Evolutionary conservation across 2,113 vertebrate species (phyloP).

Genomic region (Phaethon lepturus): DNA sequence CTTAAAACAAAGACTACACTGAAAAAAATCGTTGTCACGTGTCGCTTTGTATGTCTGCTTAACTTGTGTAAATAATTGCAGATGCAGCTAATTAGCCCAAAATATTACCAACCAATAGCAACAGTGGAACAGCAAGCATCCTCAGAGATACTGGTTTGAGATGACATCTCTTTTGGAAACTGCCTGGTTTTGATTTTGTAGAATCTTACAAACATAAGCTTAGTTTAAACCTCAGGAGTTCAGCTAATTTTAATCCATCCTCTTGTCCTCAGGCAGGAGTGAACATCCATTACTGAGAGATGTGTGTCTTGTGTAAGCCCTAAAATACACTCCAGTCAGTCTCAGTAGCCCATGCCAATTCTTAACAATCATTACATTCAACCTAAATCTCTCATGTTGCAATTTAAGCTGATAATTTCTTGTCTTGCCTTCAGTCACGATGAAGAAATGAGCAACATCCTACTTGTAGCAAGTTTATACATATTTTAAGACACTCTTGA

Average conservation of each 20-base stretch:
- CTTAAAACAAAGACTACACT: conserved; percentile 36
- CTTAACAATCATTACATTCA: conserved; percentile 39
- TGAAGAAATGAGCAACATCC: conserved; percentile 21
- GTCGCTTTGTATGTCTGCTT: background rate
- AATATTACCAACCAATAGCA: background rate
- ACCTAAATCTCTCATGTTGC: conserved; percentile 33
- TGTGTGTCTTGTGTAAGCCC: background rate
- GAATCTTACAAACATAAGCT: background rate
- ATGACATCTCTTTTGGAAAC: conserved; percentile 17
- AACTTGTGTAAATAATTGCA: conserved; percentile 45
- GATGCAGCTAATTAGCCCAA: conserved; percentile 1
- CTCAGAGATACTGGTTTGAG: background rate
- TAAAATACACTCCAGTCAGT: background rate
- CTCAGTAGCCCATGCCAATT: conserved; percentile 25
- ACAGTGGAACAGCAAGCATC: background rate
- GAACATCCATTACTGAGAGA: conserved; percentile 20
- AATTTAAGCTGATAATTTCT: conserved; percentile 50
- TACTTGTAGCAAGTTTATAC: conserved; percentile 25
- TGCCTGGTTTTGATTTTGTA: background rate
- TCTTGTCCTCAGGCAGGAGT: conserved; percentile 35
- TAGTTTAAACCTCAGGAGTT: conserved; percentile 19
- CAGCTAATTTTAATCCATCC: conserved; percentile 28
- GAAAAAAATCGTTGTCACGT: background rate
- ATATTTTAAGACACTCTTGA: conserved; percentile 2
- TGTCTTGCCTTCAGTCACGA: conserved; percentile 23